A percentile compares a stretch with the other conserved stretches of the same genome.
Evolutionary conservation across 2,797 vertebrate species (phyloP).

Genomic region (Phrynocephalus vlangalii): DNA sequence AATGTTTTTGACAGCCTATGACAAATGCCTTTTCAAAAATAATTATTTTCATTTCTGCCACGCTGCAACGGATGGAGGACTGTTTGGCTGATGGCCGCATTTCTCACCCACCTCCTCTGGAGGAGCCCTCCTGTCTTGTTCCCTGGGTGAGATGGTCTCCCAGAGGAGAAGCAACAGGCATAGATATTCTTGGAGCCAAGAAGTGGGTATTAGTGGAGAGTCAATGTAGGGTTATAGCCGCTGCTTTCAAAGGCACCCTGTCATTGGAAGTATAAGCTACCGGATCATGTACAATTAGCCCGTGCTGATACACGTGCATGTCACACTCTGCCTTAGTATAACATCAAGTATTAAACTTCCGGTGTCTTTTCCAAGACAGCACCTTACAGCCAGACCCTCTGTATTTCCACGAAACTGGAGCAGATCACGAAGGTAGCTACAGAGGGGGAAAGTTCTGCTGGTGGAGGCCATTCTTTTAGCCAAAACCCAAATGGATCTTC

Average conservation of each 20-base stretch:
- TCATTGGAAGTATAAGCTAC: neutral
- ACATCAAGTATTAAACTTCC: neutral
- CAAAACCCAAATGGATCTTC: no score
- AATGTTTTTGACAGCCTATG: neutral
- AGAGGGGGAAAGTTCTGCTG: no score
- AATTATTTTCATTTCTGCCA: conserved; percentile 58
- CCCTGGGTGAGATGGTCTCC: conserved; percentile 4
- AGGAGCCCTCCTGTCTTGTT: conserved; percentile 46
- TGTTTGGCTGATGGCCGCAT: conserved; percentile 56
- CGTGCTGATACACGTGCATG: neutral
- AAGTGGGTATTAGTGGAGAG: neutral
- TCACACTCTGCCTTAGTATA: neutral
- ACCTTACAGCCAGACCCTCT: neutral
- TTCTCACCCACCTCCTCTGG: conserved; percentile 63
- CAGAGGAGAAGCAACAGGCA: neutral
- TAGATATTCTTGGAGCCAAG: neutral
- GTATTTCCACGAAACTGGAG: no score
- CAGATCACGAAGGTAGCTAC: no score
- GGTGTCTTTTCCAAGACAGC: neutral
- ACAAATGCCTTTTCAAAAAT: conserved; percentile 31
- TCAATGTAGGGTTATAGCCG: neutral
- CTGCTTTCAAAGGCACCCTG: neutral
- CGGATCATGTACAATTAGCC: neutral
- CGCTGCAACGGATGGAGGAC: conserved; percentile 29
- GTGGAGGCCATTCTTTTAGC: no score